A percentile compares a stretch with the other conserved stretches of the same genome.
Evolutionary conservation across 2,888 invertebrate genomes (phyloP).

Genomic region (Stenurella melanura): DNA sequence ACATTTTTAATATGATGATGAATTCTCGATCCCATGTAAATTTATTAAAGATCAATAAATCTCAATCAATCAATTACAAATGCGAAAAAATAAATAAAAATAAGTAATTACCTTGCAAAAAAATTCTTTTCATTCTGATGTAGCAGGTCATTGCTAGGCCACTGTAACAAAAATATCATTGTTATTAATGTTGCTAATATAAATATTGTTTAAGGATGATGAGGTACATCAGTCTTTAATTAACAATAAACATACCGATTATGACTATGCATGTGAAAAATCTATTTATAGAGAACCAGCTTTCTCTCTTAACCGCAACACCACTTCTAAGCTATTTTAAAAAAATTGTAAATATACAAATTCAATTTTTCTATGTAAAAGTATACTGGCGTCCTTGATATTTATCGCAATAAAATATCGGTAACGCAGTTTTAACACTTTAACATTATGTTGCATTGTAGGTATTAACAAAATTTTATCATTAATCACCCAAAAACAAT

Average conservation of each 20-base stretch:
- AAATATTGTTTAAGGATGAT: neutral
- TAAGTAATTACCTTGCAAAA: conserved; percentile 67
- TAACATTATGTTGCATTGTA: conserved; percentile 5
- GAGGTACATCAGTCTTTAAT: neutral
- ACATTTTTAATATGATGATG: too few species aligned
- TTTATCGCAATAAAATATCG: conserved; percentile 17
- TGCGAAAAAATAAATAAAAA: too few species aligned
- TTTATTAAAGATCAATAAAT: too few species aligned
- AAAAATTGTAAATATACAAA: conserved; percentile 28
- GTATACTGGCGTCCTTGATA: conserved; percentile 21
- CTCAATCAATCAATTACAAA: too few species aligned
- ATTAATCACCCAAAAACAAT: neutral
- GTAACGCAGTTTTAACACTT: conserved; percentile 10
- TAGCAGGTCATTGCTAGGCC: conserved; percentile 71
- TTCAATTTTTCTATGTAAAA: conserved; percentile 23
- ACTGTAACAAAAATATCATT: conserved; percentile 63
- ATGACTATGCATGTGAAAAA: neutral
- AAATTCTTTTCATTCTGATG: conserved; percentile 71
- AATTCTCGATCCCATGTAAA: too few species aligned
- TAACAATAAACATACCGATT: neutral
- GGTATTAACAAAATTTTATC: neutral
- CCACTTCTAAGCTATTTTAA: conserved; percentile 17
- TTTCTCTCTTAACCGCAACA: conserved; percentile 12
- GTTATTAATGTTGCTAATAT: neutral
- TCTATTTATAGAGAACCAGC: conserved; percentile 11